Conservation (phyloP, 2,113 vertebrate genomes). For the Pelusios castaneus region DNA sequence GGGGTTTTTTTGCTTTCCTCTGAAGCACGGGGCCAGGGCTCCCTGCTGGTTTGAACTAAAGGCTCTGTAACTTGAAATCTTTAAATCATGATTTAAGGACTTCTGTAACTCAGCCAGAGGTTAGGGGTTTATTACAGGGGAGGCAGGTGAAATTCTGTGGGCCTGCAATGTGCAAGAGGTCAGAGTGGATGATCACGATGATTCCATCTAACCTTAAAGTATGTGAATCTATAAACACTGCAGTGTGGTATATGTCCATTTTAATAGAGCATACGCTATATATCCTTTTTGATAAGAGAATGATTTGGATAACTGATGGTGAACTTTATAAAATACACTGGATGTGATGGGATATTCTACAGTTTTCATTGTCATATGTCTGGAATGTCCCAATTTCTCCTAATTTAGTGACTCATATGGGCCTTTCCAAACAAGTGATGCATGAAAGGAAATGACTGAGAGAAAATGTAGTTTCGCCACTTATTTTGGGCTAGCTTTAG, state of each 20-base stretch:
- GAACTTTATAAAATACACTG: conserved; percentile 36
- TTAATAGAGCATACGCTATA: not conserved
- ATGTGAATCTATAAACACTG: not conserved
- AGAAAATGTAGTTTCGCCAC: not conserved
- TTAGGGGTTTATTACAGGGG: not conserved
- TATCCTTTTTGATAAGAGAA: conserved; percentile 44
- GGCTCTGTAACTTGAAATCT: not conserved
- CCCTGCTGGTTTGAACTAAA: not conserved
- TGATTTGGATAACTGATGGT: not conserved
- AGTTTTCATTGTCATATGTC: not conserved
- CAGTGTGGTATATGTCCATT: not conserved
- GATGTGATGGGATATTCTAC: conserved; percentile 1
- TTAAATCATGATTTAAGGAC: not conserved
- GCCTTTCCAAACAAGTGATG: conserved; percentile 1
- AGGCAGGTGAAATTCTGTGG: not conserved
- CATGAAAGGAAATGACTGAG: not conserved
- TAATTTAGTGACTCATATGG: not conserved
- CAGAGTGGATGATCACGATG: not conserved
- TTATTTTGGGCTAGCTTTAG: not conserved
- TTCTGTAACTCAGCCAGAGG: not conserved
- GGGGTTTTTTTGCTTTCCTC: not conserved
- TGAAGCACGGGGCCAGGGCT: not conserved
- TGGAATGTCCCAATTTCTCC: not conserved
- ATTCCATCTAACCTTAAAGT: not conserved
- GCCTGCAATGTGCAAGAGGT: not conserved